These are phyloP conservation scores for Acrocephalus arundinaceus DNA, from an alignment of 2,113 vertebrate species.

Conservation along the genomic window DNA sequence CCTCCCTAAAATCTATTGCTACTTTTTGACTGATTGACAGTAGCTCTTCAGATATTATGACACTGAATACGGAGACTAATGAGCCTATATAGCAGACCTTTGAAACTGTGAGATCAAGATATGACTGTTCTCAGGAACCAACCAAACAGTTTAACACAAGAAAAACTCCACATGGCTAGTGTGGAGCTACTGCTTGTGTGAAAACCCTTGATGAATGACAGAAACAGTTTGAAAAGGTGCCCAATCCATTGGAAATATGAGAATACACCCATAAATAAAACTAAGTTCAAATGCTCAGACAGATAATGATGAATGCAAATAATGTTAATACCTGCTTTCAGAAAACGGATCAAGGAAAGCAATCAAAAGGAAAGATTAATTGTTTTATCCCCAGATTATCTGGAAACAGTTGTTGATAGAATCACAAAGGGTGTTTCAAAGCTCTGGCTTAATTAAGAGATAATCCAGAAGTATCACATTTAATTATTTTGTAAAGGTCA, in stretches of 20 bases:
- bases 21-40: not conserved
- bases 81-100: not conserved
- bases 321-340: not conserved
- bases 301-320: not conserved
- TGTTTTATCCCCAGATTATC: constrained; percentile 54
- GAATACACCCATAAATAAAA: not conserved
- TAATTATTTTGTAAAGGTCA: constrained; percentile 42
- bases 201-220: not conserved
- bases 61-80: not conserved
- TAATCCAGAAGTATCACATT: constrained; percentile 46
- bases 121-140: not conserved
- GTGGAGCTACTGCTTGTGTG: not conserved
- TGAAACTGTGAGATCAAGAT: not conserved
- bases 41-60: not conserved
- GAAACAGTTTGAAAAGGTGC: not conserved
- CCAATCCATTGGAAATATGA: not conserved
- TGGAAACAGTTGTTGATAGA: constrained; percentile 14
- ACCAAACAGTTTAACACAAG: not conserved
- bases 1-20: not conserved
- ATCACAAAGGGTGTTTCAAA: constrained; percentile 51
- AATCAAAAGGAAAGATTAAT: constrained; percentile 53
- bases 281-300: not conserved
- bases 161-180: rapidly evolving
- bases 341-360: constrained; percentile 3
- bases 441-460: constrained; percentile 52